A percentile compares a stretch with the other conserved stretches of the same genome.
phyloP scores from a whole-genome alignment of 2,888 invertebrate genomes.

The Piscicola geometra region DNA sequence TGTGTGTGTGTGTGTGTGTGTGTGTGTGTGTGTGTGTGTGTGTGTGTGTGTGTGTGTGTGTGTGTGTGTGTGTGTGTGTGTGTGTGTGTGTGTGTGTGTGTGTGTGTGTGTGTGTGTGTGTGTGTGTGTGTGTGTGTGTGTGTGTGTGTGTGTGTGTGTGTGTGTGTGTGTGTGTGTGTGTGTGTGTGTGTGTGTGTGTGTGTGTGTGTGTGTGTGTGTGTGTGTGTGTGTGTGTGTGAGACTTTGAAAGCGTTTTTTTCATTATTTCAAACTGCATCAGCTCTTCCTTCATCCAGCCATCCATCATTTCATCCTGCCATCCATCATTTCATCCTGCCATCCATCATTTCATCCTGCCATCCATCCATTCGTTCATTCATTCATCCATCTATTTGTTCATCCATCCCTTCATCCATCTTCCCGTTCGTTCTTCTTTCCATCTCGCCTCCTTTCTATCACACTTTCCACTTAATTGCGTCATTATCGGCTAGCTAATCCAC shows the following conservation, averaged over 20 bases:
- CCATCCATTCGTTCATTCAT: no score
- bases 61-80: not conserved
- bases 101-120: constrained; percentile 32
- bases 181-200: constrained; percentile 21
- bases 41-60: constrained; percentile 21
- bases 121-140: constrained; percentile 33
- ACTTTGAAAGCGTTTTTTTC: no score
- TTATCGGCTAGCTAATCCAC: not conserved
- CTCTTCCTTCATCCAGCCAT: no score
- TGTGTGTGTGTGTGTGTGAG: constrained; percentile 20
- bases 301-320: no score
- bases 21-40: constrained; percentile 22
- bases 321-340: no score
- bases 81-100: constrained; percentile 19
- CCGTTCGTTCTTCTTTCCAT: no score
- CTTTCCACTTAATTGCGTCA: not conserved
- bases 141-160: constrained; percentile 32
- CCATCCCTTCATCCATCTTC: no score
- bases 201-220: constrained; percentile 13
- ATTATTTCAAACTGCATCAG: no score
- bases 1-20: constrained; percentile 24
- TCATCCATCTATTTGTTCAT: no score
- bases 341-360: no score
- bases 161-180: constrained; percentile 33
- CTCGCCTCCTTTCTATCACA: no score